Percentiles rank a stretch among this genome's conserved stretches.
phyloP scores from a whole-genome alignment of 2,113 vertebrate species.

The Sorex fumeus region DNA sequence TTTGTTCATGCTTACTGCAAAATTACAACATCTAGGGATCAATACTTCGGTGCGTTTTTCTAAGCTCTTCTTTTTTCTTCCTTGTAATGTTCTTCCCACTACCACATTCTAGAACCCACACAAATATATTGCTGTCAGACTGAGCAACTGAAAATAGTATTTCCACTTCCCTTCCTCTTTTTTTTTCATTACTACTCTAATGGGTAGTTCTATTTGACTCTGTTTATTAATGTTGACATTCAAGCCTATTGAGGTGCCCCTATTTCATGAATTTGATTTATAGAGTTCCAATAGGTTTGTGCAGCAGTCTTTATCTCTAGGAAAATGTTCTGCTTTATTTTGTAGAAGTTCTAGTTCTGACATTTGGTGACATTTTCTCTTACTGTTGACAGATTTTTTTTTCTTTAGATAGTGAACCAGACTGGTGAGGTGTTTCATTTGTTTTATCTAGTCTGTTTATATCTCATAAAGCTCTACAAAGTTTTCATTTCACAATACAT shows the following conservation, averaged over 20 bases:
- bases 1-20: background rate
- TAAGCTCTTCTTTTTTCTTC: background rate
- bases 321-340: slow-evolving; percentile 80
- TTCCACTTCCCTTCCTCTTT: slow-evolving; percentile 57
- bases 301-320: slow-evolving; percentile 77
- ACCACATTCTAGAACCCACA: background rate
- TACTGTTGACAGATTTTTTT: slow-evolving; percentile 76
- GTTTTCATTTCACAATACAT: slow-evolving; percentile 36
- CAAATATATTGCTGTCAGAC: slow-evolving; percentile 17
- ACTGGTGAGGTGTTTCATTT: slow-evolving; percentile 72
- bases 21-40: background rate
- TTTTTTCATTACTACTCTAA: slow-evolving; percentile 50
- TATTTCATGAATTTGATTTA: slow-evolving; percentile 75
- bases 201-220: slow-evolving; percentile 63
- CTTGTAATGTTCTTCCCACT: background rate
- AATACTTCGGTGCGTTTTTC: background rate
- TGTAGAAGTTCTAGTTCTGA: slow-evolving; percentile 79
- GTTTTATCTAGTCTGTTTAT: slow-evolving; percentile 74
- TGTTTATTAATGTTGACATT: slow-evolving; percentile 81
- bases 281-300: slow-evolving; percentile 74
- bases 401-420: slow-evolving; percentile 65
- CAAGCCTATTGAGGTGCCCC: slow-evolving; percentile 65
- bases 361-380: slow-evolving; percentile 87
- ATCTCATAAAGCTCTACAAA: slow-evolving; percentile 50
- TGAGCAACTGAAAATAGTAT: slow-evolving; percentile 21